A percentile compares a stretch with the other conserved stretches of the same genome.
phyloP scores from a whole-genome alignment of 1,140 invertebrate species.

The Drosophila orena region DNA sequence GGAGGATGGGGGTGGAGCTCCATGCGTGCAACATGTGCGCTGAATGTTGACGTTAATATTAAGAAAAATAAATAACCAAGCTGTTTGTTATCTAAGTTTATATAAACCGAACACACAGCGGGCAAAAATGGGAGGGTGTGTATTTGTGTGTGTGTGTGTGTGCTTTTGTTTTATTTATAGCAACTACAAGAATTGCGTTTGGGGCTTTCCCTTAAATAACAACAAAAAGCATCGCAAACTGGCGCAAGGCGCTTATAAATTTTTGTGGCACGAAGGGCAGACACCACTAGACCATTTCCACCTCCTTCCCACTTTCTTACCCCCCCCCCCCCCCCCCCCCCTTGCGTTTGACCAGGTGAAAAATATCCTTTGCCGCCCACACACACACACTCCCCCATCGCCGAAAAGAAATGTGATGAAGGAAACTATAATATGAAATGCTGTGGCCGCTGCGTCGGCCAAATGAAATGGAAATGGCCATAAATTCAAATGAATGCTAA shows the following conservation, averaged over 20 bases:
- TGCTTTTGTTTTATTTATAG: conserved; percentile 77
- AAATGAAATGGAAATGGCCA: conserved; percentile 60
- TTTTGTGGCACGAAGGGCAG: conserved; percentile 54
- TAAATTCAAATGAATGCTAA: conserved; percentile 63
- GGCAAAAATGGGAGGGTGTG: not conserved
- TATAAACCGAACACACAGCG: conserved; percentile 72
- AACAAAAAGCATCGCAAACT: conserved; percentile 55
- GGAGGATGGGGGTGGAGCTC: conserved; percentile 11
- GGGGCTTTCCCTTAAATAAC: conserved; percentile 76
- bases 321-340: conserved; percentile 7
- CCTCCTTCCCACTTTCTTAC: not conserved
- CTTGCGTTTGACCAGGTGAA: conserved; percentile 38
- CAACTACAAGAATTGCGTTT: conserved; percentile 79
- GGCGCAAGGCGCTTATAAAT: conserved; percentile 77
- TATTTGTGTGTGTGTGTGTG: conserved; percentile 1
- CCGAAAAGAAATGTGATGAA: conserved; percentile 51
- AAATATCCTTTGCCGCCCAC: conserved; percentile 38
- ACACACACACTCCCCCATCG: not conserved
- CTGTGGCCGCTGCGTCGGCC: conserved; percentile 28
- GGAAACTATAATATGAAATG: conserved; percentile 58
- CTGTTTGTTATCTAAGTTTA: conserved; percentile 84
- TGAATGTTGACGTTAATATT: conserved; percentile 84
- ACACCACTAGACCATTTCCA: not conserved
- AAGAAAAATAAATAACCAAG: conserved; percentile 84
- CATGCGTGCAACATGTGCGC: conserved; percentile 82